These are phyloP conservation scores for Antedon mediterranea DNA, from an alignment of 53 echinoderm and acorn worm genomes.

Conservation along the genomic window DNA sequence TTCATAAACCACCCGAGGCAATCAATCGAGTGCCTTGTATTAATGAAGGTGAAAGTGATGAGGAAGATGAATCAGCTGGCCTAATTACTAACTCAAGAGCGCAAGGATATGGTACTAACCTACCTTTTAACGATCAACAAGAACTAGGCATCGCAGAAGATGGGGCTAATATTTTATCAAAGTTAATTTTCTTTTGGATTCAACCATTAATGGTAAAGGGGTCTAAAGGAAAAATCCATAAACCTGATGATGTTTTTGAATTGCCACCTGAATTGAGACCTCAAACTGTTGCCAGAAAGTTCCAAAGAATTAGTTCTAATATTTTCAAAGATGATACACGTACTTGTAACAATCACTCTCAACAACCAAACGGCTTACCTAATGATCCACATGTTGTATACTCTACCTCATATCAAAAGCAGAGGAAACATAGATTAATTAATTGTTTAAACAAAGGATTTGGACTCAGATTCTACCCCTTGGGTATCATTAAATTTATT, in stretches of 20 bases:
- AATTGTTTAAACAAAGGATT: constrained; percentile 29
- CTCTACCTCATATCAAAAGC: background rate
- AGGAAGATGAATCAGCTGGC: constrained; percentile 1
- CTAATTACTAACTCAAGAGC: background rate
- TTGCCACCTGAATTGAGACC: constrained; percentile 49
- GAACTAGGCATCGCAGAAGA: constrained; percentile 83
- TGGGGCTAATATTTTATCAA: constrained; percentile 51
- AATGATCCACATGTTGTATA: background rate
- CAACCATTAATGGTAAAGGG: constrained; percentile 76
- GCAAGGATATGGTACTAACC: background rate
- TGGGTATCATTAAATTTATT: constrained; percentile 71
- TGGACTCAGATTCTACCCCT: constrained; percentile 58
- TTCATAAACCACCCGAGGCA: constrained; percentile 24
- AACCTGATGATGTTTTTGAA: constrained; percentile 64
- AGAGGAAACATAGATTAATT: background rate
- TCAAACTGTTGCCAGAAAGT: constrained; percentile 20
- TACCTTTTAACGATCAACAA: constrained; percentile 10
- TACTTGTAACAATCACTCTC: background rate
- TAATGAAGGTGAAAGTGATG: constrained; percentile 42
- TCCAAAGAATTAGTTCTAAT: background rate
- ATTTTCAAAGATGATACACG: background rate
- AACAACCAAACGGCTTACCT: background rate
- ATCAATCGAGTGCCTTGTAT: constrained; percentile 48
- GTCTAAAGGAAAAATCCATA: constrained; percentile 54
- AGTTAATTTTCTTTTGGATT: constrained; percentile 63